Percentiles rank a stretch among this genome's conserved stretches.
Evolutionary conservation across 2,797 vertebrate species (phyloP).

Genomic region (Zalophus californianus): DNA sequence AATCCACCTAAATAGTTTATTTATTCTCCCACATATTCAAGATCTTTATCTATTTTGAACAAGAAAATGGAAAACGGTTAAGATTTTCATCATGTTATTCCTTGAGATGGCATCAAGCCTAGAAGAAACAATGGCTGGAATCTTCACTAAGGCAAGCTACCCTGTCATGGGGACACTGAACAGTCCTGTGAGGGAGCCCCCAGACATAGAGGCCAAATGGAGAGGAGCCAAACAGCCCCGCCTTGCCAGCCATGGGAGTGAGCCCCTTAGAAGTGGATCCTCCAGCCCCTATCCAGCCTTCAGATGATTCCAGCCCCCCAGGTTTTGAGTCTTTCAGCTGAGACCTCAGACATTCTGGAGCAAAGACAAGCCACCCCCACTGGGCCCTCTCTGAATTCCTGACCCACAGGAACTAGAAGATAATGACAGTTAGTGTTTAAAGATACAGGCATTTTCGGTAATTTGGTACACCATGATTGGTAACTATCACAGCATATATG

Average conservation of each 20-base stretch:
- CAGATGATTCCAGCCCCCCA: neutral
- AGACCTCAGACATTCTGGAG: neutral
- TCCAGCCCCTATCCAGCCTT: neutral
- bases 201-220: neutral
- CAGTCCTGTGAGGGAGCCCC: neutral
- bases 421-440: neutral
- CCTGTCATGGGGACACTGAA: neutral
- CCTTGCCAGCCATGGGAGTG: neutral
- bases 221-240: neutral
- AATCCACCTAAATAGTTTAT: neutral
- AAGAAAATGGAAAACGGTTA: neutral
- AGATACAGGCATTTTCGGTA: neutral
- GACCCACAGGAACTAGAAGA: neutral
- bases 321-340: neutral
- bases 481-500: neutral
- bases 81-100: neutral
- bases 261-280: neutral
- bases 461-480: neutral
- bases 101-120: neutral
- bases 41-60: neutral
- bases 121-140: neutral
- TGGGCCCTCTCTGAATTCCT: neutral
- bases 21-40: slow-evolving; percentile 18
- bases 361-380: neutral
- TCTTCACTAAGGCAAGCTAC: neutral